These are phyloP conservation scores for Heliconius sara DNA, from an alignment of 2,888 invertebrate species.

Conservation along the genomic window DNA sequence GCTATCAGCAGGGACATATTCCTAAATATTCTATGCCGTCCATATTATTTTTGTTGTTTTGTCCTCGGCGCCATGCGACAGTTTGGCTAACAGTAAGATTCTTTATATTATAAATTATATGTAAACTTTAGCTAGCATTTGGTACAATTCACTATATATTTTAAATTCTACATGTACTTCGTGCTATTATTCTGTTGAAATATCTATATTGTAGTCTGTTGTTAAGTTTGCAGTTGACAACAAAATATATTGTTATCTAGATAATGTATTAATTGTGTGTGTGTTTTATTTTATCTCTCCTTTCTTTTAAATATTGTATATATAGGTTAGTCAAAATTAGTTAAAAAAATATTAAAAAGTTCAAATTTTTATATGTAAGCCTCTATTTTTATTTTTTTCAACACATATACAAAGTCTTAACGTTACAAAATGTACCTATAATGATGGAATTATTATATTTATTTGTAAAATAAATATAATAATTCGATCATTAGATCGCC, in stretches of 20 bases:
- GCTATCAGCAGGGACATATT: slow-evolving; percentile 37
- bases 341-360: too few relatives aligned
- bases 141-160: slow-evolving; percentile 36
- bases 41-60: slow-evolving; percentile 70
- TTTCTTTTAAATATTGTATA: background rate
- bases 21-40: slow-evolving; percentile 71
- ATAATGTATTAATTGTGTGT: slow-evolving; percentile 60
- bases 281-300: slow-evolving; percentile 57
- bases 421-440: too few relatives aligned
- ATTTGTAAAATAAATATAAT: too few relatives aligned
- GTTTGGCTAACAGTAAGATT: slow-evolving; percentile 19
- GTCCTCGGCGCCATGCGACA: slow-evolving; percentile 50
- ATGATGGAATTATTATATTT: too few relatives aligned
- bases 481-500: too few relatives aligned
- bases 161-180: slow-evolving; percentile 40
- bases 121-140: slow-evolving; percentile 33
- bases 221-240: slow-evolving; percentile 84
- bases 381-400: too few relatives aligned
- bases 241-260: slow-evolving; percentile 85
- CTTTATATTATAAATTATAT: slow-evolving; percentile 16
- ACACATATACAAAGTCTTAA: too few relatives aligned
- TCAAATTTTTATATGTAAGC: too few relatives aligned
- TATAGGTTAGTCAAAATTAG: background rate
- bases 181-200: slow-evolving; percentile 52
- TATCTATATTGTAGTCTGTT: slow-evolving; percentile 83